These are phyloP conservation scores for Dicranocentrus wangi DNA, from an alignment of 2,888 invertebrate genomes.

Conservation along the genomic window DNA sequence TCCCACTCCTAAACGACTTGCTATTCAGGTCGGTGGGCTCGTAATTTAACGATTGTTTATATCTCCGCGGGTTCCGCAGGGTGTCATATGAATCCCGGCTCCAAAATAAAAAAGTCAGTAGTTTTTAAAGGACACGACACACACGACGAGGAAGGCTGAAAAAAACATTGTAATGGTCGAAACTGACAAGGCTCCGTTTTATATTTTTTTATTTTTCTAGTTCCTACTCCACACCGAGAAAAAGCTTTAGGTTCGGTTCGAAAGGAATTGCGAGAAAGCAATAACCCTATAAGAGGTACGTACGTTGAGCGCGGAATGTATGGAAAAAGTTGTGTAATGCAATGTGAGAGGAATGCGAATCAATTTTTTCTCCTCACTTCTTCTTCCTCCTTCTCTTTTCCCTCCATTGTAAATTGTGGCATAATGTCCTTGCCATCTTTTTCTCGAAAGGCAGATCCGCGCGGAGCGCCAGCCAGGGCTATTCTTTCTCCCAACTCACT, in stretches of 20 bases:
- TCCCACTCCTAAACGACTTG: neutral
- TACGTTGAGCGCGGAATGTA: too few relatives aligned
- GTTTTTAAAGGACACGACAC: constrained; percentile 11
- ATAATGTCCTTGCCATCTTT: constrained; percentile 27
- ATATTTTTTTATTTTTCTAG: too few relatives aligned
- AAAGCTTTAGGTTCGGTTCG: too few relatives aligned
- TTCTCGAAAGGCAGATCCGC: too few relatives aligned
- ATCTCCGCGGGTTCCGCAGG: constrained; percentile 11
- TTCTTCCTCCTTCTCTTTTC: too few relatives aligned
- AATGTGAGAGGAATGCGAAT: constrained; percentile 51
- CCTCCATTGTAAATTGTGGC: constrained; percentile 40
- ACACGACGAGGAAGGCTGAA: too few relatives aligned
- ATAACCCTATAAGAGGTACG: too few relatives aligned
- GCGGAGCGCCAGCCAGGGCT: neutral
- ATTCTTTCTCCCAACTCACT: constrained; percentile 9
- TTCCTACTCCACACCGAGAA: too few relatives aligned
- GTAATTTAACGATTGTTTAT: constrained; percentile 39
- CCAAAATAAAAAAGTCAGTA: constrained; percentile 1
- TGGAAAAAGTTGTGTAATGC: constrained; percentile 41
- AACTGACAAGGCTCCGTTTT: too few relatives aligned
- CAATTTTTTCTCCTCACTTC: too few relatives aligned
- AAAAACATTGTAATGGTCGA: too few relatives aligned
- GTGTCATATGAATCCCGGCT: constrained; percentile 16
- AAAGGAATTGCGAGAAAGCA: too few relatives aligned
- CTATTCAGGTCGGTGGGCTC: constrained; percentile 18